These are phyloP conservation scores for Calidris pygmaea DNA, from an alignment of 2,113 vertebrate species.

Conservation along the genomic window DNA sequence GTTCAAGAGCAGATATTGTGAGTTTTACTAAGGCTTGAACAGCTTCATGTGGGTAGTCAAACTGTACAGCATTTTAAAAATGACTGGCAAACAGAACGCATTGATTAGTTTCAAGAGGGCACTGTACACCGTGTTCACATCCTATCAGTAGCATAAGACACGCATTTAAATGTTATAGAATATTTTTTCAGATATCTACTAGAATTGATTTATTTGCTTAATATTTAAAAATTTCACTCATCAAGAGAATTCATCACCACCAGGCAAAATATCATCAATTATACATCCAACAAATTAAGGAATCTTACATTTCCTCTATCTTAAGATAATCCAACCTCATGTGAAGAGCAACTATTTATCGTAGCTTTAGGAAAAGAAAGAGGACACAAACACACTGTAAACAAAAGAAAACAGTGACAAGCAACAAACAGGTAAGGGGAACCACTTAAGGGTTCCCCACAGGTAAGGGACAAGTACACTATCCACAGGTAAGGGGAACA, in stretches of 20 bases:
- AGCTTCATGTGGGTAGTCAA: rapidly evolving
- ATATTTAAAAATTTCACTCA: neutral
- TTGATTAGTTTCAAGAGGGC: neutral
- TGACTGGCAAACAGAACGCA: rapidly evolving
- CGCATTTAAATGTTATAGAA: rapidly evolving
- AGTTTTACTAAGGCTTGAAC: neutral
- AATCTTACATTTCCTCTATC: neutral
- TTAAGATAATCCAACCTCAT: neutral
- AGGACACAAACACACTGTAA: neutral
- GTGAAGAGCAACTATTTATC: neutral
- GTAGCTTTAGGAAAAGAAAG: neutral
- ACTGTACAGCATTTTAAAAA: neutral
- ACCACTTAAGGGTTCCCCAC: too few species aligned
- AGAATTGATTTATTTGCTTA: neutral
- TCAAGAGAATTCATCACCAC: neutral
- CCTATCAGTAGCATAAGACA: rapidly evolving
- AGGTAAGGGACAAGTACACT: rapidly evolving
- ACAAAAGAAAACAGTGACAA: neutral
- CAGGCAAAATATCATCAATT: neutral
- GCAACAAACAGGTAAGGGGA: neutral
- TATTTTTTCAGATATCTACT: neutral
- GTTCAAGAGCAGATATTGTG: rapidly evolving
- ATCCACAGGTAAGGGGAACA: neutral
- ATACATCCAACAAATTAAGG: neutral
- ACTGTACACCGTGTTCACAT: neutral